phyloP scores from a whole-genome alignment of 2,797 vertebrate species.

The Amblyraja radiata region DNA sequence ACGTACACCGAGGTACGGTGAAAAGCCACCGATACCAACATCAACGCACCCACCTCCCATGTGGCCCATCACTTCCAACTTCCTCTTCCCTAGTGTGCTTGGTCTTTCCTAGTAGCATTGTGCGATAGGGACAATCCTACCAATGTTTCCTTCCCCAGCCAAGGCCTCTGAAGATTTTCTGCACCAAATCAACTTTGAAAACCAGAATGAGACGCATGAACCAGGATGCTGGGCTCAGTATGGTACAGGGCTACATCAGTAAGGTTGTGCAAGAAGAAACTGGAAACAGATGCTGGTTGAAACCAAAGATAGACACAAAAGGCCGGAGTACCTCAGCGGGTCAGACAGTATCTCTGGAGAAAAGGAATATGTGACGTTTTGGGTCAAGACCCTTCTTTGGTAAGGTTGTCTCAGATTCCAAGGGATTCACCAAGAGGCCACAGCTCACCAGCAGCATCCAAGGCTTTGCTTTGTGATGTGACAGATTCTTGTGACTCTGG shows the following conservation, averaged over 20 bases:
- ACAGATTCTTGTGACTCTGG: neutral
- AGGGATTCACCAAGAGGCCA: neutral
- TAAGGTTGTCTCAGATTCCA: neutral
- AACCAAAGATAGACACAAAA: no score
- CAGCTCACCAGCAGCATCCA: neutral
- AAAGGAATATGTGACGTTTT: no score
- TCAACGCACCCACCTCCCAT: neutral
- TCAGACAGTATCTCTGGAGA: no score
- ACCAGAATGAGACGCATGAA: neutral
- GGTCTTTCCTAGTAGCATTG: neutral
- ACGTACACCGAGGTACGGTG: no score
- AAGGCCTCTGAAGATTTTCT: neutral
- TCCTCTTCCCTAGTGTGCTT: neutral
- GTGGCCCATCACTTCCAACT: no score
- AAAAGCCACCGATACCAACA: neutral
- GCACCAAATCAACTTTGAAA: neutral
- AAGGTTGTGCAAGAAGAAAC: neutral
- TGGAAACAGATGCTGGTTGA: no score
- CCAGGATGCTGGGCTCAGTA: neutral
- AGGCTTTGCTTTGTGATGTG: neutral
- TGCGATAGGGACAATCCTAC: neutral
- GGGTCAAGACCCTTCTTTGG: no score
- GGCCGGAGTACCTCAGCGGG: no score
- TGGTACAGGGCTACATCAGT: neutral
- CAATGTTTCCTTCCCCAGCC: neutral